phyloP scores from a whole-genome alignment of 2,888 invertebrate species.

The Lagria hirta region DNA sequence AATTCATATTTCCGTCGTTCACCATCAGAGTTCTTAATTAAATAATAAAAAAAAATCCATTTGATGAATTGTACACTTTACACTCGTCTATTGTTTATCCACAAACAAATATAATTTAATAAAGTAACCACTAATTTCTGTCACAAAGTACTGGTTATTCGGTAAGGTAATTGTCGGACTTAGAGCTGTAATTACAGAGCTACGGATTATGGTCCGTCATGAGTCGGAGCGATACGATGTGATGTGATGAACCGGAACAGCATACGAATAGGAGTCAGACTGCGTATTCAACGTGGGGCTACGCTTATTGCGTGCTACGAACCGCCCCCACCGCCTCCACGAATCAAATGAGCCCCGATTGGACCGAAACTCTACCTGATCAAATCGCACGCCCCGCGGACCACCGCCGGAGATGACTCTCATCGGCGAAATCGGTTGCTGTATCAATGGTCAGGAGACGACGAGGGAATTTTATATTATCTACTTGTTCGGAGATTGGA shows the following conservation, averaged over 20 bases:
- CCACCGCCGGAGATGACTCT: slow-evolving; percentile 11
- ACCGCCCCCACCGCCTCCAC: slow-evolving; percentile 41
- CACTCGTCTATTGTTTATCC: slow-evolving; percentile 35
- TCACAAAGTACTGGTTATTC: slow-evolving; percentile 45
- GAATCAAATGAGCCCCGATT: slow-evolving; percentile 38
- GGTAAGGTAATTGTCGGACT: slow-evolving; percentile 42
- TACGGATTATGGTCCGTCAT: too few species aligned
- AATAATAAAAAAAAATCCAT: not conserved
- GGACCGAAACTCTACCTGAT: slow-evolving; percentile 40
- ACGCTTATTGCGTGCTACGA: slow-evolving; percentile 36
- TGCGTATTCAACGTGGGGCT: slow-evolving; percentile 35
- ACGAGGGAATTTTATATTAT: slow-evolving; percentile 21
- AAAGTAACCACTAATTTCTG: slow-evolving; percentile 45
- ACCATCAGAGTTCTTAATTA: slow-evolving; percentile 13
- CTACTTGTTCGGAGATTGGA: slow-evolving; percentile 5
- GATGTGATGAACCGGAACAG: slow-evolving; percentile 43
- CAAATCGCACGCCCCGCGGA: slow-evolving; percentile 38
- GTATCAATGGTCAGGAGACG: slow-evolving; percentile 17
- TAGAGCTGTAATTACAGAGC: slow-evolving; percentile 40
- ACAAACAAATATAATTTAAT: slow-evolving; percentile 43
- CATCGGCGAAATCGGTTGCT: not conserved
- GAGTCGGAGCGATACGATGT: slow-evolving; percentile 22
- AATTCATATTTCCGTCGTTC: slow-evolving; percentile 43
- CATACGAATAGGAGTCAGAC: slow-evolving; percentile 39
- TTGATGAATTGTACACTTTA: not conserved